These are phyloP conservation scores for Cryptoleucopteryx plumbea DNA, from an alignment of 2,113 vertebrate genomes.

Conservation along the genomic window DNA sequence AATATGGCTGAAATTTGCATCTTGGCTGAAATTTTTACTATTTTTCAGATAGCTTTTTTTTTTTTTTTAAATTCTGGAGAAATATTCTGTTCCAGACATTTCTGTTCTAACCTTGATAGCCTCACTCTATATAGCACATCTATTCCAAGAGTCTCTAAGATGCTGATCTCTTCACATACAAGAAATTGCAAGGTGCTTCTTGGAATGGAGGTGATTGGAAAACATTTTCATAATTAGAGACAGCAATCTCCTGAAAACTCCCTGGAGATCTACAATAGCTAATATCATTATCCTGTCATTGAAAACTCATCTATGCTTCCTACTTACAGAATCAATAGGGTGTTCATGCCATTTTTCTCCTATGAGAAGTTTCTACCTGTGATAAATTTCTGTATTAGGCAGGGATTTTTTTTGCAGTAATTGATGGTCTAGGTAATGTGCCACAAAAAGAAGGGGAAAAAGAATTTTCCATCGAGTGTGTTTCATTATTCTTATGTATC, in stretches of 20 bases:
- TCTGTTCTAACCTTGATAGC: neutral
- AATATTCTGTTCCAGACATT: neutral
- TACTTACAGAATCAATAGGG: neutral
- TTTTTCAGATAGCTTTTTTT: neutral
- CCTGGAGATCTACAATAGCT: neutral
- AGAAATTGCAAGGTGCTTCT: neutral
- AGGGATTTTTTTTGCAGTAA: neutral
- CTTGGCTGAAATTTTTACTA: neutral
- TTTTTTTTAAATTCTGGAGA: neutral
- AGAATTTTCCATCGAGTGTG: neutral
- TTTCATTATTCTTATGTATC: conserved; percentile 7
- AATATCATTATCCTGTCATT: neutral
- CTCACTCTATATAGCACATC: neutral
- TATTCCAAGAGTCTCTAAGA: neutral
- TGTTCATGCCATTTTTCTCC: neutral
- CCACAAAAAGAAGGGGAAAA: neutral
- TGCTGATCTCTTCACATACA: neutral
- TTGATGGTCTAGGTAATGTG: neutral
- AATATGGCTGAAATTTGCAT: neutral
- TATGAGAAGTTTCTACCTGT: neutral
- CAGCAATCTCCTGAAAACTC: neutral
- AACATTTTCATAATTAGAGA: neutral
- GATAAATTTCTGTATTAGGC: neutral
- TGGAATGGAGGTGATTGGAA: neutral
- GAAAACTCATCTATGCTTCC: neutral